Percentiles rank a stretch among this genome's conserved stretches.
phyloP scores from a whole-genome alignment of 2,113 vertebrate species.

The Spilogale gracilis region DNA sequence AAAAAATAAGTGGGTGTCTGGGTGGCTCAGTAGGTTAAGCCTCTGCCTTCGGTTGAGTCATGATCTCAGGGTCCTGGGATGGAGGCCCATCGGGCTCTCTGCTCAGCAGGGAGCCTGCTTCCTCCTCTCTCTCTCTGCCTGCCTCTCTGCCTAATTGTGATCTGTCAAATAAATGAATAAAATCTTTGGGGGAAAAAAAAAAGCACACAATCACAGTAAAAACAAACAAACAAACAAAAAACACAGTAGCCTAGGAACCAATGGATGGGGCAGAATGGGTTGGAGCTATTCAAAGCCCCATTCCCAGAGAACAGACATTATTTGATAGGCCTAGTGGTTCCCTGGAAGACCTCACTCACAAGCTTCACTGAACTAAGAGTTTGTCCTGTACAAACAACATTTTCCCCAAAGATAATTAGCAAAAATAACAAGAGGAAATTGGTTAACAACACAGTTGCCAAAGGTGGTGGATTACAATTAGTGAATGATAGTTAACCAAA shows the following conservation, averaged over 20 bases:
- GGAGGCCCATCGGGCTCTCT: too few species aligned
- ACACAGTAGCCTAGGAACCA: background rate
- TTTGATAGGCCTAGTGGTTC: background rate
- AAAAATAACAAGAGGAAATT: conserved; percentile 42
- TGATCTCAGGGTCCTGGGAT: too few species aligned
- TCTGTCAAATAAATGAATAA: too few species aligned
- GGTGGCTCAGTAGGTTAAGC: too few species aligned
- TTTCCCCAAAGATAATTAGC: background rate
- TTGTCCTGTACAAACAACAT: background rate
- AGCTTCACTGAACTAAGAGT: background rate
- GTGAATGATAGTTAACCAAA: background rate
- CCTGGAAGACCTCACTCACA: background rate
- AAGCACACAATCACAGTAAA: background rate
- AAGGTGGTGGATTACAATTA: background rate
- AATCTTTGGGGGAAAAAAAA: too few species aligned
- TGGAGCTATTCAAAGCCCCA: background rate
- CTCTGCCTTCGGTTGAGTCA: too few species aligned
- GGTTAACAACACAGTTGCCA: background rate
- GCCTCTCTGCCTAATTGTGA: too few species aligned
- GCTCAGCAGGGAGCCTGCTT: too few species aligned
- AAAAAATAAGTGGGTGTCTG: too few species aligned
- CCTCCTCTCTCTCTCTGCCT: too few species aligned
- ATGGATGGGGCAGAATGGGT: background rate
- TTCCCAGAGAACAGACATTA: background rate
- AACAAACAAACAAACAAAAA: background rate